A percentile compares a stretch with the other conserved stretches of the same genome.
These are phyloP conservation scores for Sula dactylatra DNA, from an alignment of 2,113 vertebrate genomes.

Conservation along the genomic window DNA sequence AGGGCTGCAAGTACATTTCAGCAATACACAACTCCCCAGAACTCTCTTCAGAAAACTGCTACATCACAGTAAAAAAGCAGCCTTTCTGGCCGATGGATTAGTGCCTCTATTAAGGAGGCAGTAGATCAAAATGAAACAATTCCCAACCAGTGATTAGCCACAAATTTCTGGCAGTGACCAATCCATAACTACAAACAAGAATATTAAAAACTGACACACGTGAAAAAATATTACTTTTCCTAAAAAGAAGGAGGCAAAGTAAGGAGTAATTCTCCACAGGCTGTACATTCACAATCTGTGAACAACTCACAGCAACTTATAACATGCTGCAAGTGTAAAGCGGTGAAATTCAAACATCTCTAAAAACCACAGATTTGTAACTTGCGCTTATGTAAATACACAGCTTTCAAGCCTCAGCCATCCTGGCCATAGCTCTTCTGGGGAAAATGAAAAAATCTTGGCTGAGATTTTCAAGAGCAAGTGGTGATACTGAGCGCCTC, in stretches of 20 bases:
- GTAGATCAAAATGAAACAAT: conserved; percentile 37
- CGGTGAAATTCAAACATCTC: conserved; percentile 72
- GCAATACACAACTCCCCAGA: background rate
- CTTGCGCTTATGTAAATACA: conserved; percentile 74
- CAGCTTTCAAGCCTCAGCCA: conserved; percentile 45
- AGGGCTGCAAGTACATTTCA: background rate
- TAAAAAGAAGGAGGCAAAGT: conserved; percentile 21
- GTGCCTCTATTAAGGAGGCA: background rate
- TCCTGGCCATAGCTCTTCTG: conserved; percentile 38
- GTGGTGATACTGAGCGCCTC: background rate
- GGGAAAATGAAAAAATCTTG: conserved; percentile 51
- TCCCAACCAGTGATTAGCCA: conserved; percentile 4
- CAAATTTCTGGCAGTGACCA: conserved; percentile 47
- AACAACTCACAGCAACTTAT: conserved; percentile 58
- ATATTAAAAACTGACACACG: conserved; percentile 7
- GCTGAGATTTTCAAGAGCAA: conserved; percentile 30
- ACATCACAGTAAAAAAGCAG: background rate
- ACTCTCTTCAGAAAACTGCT: background rate
- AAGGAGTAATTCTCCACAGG: conserved; percentile 57
- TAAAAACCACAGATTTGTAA: conserved; percentile 74
- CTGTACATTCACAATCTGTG: conserved; percentile 41
- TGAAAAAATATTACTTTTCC: conserved; percentile 20
- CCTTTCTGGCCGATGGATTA: background rate
- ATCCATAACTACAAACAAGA: conserved; percentile 14
- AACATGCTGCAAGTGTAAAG: conserved; percentile 62